A percentile compares a stretch with the other conserved stretches of the same genome.
These are phyloP conservation scores for Diorhabda carinulata DNA, from an alignment of 1,140 invertebrate species.

Conservation along the genomic window DNA sequence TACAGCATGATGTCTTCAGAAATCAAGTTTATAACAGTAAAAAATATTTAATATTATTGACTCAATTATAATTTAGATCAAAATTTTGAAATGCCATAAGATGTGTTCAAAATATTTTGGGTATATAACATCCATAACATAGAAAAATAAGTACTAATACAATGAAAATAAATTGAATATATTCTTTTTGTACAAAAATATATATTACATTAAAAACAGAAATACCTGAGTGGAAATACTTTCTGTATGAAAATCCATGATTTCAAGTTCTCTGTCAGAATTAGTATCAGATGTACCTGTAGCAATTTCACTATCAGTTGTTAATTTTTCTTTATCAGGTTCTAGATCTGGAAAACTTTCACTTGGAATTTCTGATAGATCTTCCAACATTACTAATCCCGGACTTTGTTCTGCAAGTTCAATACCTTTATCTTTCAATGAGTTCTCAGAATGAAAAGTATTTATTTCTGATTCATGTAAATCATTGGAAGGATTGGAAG, in stretches of 20 bases:
- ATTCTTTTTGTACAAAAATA: background rate
- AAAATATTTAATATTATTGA: too few species aligned
- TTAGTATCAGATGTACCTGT: background rate
- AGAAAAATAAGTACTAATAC: background rate
- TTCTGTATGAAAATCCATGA: background rate
- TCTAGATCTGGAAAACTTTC: constrained; percentile 6
- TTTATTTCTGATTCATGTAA: too few species aligned
- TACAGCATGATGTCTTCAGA: too few species aligned
- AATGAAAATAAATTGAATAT: constrained; percentile 8
- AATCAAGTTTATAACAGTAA: too few species aligned
- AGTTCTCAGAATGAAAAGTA: background rate
- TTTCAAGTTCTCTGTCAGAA: background rate
- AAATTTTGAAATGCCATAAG: too few species aligned
- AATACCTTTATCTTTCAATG: constrained; percentile 6
- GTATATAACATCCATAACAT: too few species aligned
- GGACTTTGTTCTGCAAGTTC: constrained; percentile 4
- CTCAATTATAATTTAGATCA: too few species aligned
- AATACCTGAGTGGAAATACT: background rate
- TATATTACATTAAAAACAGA: background rate
- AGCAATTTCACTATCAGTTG: background rate
- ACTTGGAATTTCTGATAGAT: constrained; percentile 13
- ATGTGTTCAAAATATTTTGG: too few species aligned
- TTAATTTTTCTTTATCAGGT: background rate
- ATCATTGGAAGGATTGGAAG: too few species aligned
- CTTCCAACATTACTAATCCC: background rate